Evolutionary conservation across 2,797 vertebrate species (phyloP).

Genomic region (Sebastes goodei): DNA sequence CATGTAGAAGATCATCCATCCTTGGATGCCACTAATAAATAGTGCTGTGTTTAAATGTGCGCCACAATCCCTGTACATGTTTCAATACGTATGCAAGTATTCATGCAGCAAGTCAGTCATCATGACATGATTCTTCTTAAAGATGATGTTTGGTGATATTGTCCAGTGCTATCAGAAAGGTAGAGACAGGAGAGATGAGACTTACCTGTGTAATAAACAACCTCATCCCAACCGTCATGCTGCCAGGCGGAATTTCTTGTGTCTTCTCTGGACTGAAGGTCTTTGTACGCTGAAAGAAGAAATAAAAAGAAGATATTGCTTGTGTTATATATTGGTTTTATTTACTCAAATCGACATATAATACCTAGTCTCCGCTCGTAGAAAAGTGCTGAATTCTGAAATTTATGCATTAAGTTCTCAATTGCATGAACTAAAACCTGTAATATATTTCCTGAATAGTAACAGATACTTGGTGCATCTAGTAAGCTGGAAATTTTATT

Average conservation of each 20-base stretch:
- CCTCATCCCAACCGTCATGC: conserved; percentile 95
- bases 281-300: conserved; percentile 89
- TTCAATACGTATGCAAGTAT: too few species aligned
- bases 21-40: too few species aligned
- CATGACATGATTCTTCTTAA: neutral
- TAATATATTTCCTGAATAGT: neutral
- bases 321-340: neutral
- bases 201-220: conserved; percentile 96
- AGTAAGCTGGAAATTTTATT: neutral
- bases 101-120: neutral
- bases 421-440: neutral
- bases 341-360: neutral
- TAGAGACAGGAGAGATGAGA: neutral
- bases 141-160: neutral
- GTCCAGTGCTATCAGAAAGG: neutral
- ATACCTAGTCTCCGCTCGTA: neutral
- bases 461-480: neutral
- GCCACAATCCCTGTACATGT: too few species aligned
- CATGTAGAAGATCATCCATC: too few species aligned
- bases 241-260: conserved; percentile 94
- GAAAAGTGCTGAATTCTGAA: neutral
- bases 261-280: conserved; percentile 93
- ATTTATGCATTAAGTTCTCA: neutral
- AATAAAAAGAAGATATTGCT: neutral
- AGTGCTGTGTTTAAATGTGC: too few species aligned